Percentiles rank a stretch among this genome's conserved stretches.
Conservation (phyloP, 1,140 invertebrate genomes). For the Pissodes strobi region DNA sequence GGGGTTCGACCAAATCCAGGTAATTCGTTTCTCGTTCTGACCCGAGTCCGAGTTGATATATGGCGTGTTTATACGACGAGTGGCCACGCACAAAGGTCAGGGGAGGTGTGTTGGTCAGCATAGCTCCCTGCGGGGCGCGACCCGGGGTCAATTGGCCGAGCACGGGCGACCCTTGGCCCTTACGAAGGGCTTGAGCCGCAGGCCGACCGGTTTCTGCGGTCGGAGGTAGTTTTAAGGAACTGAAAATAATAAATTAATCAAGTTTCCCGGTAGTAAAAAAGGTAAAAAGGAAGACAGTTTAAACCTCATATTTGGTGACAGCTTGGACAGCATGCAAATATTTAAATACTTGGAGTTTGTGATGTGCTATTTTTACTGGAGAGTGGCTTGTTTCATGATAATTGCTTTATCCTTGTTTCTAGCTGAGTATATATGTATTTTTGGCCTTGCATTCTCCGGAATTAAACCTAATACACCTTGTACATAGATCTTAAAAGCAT, state of each 20-base stretch:
- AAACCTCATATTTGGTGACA: no score
- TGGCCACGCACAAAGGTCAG: slow-evolving; percentile 55
- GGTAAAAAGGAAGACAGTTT: no score
- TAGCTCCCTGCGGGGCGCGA: slow-evolving; percentile 52
- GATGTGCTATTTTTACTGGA: no score
- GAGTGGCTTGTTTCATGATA: no score
- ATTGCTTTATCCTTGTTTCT: no score
- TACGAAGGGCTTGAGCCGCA: slow-evolving; percentile 8
- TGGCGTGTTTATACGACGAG: slow-evolving; percentile 57
- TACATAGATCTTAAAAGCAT: no score
- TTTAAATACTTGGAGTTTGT: no score
- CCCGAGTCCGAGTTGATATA: slow-evolving; percentile 47
- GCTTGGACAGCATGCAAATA: no score
- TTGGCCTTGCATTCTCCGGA: no score
- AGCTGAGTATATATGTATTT: no score
- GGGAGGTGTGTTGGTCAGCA: slow-evolving; percentile 55
- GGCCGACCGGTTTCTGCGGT: slow-evolving; percentile 11
- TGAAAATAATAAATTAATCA: slow-evolving; percentile 13
- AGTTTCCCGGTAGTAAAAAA: not conserved
- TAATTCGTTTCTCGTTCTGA: slow-evolving; percentile 54
- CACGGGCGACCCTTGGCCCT: slow-evolving; percentile 35
- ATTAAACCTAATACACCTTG: no score
- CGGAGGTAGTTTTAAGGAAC: slow-evolving; percentile 3
- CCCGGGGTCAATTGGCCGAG: slow-evolving; percentile 54
- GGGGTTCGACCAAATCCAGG: slow-evolving; percentile 12